Evolutionary conservation across 2,113 vertebrate genomes (phyloP).

Genomic region (Semicossyphus pulcher): DNA sequence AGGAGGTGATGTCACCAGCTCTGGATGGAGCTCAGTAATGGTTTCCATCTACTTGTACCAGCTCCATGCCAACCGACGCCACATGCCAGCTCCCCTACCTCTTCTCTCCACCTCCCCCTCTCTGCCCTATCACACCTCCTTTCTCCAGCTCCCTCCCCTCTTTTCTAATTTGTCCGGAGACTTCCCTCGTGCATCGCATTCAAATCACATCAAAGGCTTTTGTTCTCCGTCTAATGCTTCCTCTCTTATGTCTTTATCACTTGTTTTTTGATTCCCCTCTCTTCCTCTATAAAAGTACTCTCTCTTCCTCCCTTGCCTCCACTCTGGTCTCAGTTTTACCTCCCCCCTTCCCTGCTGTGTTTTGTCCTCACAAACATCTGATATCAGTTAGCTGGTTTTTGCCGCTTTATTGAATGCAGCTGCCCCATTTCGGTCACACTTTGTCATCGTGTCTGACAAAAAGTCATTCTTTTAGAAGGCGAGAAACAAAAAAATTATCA

Average conservation of each 20-base stretch:
- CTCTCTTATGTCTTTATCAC: constrained; percentile 10
- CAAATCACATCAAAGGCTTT: constrained; percentile 6
- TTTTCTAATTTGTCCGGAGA: constrained; percentile 10
- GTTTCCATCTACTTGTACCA: constrained; percentile 67
- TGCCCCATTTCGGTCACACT: constrained; percentile 5
- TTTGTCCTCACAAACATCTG: constrained; percentile 66
- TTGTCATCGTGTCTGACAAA: constrained; percentile 9
- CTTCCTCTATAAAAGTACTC: constrained; percentile 10
- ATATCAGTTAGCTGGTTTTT: constrained; percentile 53
- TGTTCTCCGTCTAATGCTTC: constrained; percentile 3
- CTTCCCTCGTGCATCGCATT: constrained; percentile 12
- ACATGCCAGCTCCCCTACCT: constrained; percentile 44
- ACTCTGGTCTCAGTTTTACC: not conserved
- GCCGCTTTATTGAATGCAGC: constrained; percentile 57
- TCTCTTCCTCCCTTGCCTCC: not conserved
- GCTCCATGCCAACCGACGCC: constrained; percentile 51
- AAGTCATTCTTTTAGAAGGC: constrained; percentile 8
- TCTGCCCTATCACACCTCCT: constrained; percentile 22
- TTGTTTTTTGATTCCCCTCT: constrained; percentile 1
- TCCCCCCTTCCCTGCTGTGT: not conserved
- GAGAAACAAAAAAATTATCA: constrained; percentile 22
- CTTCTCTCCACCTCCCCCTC: constrained; percentile 2
- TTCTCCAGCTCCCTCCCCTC: constrained; percentile 29
- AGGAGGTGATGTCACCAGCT: constrained; percentile 58
- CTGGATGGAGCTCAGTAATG: constrained; percentile 56